Base-by-base conservation (phyloP, 2,113 vertebrate genomes). In the Ammospiza caudacuta region DNA sequence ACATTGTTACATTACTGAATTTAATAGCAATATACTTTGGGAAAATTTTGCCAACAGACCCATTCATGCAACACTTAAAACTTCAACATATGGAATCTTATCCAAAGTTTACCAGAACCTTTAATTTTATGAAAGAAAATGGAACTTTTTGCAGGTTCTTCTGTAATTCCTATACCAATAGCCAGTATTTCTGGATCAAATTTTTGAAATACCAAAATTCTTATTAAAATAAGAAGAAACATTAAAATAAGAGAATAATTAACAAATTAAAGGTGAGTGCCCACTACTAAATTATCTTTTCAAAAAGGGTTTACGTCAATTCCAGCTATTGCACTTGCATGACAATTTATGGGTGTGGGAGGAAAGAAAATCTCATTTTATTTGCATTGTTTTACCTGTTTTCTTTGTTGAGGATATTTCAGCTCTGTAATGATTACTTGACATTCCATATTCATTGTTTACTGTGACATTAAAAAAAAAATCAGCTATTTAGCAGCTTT, bases 401-500 rank as follows among this genome's bases (percentile, higher is more conserved):
- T 84, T 90, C 88, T 92, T 92, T 96, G 88, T 89, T 92, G 92
- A 89, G 73, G 73, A 95, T 80, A 75, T 95, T 92, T 92, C 19
- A 89, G 41, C 87, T 95, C 64, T 11, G 39, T n/a, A 31, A 83
- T 94, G 79, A 90, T 72, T 96, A 66, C 83, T 72, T 90, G 88
- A 84, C 83, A 76, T 95, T 93, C 76, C 73, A 72, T 79, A 96
- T 84, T 93, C 93, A 92, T 86, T 93, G 80, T 96, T 94, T 94
- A 92, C 83, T 68, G 76, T 90, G 93, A 96, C 93, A 95, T 93
- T 43, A 90, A 92, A 93, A 87, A 90, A 62, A 62, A 72, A 74
- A 62, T 24, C 44, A 85, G 43, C 79, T 94, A 77, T 86, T 94
- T 86, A 95, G 68, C 83, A 89, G 94, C 96, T 95, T 83, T 61